Evolutionary conservation across 2,888 invertebrate genomes (phyloP), one percentile per base, ranked within the genome.

Genomic region (Megamerina dolium): DNA sequence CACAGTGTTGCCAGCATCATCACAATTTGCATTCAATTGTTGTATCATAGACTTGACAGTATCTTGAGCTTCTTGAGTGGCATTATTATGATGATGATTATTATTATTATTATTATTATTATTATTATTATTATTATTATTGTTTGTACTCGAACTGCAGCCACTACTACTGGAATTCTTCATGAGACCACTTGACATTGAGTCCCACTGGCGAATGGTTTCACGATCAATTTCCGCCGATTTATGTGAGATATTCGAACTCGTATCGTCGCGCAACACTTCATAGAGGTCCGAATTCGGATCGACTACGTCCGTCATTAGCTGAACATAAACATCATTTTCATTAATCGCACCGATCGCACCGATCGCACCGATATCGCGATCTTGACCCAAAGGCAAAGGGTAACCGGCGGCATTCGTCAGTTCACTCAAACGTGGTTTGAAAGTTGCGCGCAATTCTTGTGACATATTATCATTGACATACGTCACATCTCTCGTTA

Each of bases 191-290:
- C 88, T 88, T 47, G 89, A 89, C 82, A 89, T 80, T 59, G 88
- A 78, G 73, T 89, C 89, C 89, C 89, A 89, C 64, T 89, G 89
- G 40, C 89, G 78, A 57, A 89, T 77, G 56, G 85, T 88, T 73
- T 89, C 89, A 58, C 89, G 80, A 74, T 89, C 89, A 59, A 88
- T 81, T 68, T 81, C 81, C 57, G 77, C 75, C 40, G 75, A 76
- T 50, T 74, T 72, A 58, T 76, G 63, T 2, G 69, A 70, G 20
- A 67, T 57, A 27, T 58, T 61, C 2, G 56, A 57, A 32, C 59
- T 60, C 5, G 60, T 63, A 36, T 71, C 70, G 38, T 69, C 70
- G 3, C 70, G 64, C 46, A 72, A 48, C 21, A 67, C 68, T 53
- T 72, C 72, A 43, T 72, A 71, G 3, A 70, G 61, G 50, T 72